phyloP scores from a whole-genome alignment of 2,113 vertebrate species.

The Apaloderma vittatum region DNA sequence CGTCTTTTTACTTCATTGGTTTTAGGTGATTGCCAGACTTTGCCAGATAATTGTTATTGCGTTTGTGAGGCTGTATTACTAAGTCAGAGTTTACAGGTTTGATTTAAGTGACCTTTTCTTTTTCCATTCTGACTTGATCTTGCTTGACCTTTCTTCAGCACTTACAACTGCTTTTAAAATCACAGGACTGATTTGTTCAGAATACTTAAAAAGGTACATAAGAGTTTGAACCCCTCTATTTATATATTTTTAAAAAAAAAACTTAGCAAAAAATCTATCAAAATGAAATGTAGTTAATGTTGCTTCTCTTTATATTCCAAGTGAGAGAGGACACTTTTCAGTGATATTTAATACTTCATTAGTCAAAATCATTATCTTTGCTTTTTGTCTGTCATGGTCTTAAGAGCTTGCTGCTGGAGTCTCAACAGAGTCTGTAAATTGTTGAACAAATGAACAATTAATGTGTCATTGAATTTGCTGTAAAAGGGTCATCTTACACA shows the following conservation, averaged over 20 bases:
- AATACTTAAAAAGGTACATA: not conserved
- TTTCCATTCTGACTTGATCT: not conserved
- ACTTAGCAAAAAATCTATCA: not conserved
- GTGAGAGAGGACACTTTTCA: not conserved
- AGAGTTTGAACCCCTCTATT: not conserved
- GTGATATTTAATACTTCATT: not conserved
- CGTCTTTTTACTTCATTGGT: not conserved
- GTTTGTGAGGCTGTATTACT: conserved; percentile 21
- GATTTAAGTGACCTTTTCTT: conserved; percentile 9
- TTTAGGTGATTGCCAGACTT: not conserved
- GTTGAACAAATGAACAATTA: not conserved
- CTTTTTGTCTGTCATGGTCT: not conserved
- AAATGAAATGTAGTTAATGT: not conserved
- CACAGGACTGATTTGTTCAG: not conserved
- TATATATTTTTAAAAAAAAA: not conserved
- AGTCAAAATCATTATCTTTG: not conserved
- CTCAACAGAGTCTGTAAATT: not conserved
- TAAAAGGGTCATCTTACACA: not conserved
- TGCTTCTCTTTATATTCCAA: not conserved
- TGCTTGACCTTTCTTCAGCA: conserved; percentile 2
- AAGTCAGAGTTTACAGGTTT: conserved; percentile 32
- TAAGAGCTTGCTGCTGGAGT: not conserved
- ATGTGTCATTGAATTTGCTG: not conserved
- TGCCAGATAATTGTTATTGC: not conserved
- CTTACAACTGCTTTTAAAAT: not conserved